These are phyloP conservation scores for Tetrapedia diversipes DNA, from an alignment of 2,888 invertebrate species.

Conservation along the genomic window DNA sequence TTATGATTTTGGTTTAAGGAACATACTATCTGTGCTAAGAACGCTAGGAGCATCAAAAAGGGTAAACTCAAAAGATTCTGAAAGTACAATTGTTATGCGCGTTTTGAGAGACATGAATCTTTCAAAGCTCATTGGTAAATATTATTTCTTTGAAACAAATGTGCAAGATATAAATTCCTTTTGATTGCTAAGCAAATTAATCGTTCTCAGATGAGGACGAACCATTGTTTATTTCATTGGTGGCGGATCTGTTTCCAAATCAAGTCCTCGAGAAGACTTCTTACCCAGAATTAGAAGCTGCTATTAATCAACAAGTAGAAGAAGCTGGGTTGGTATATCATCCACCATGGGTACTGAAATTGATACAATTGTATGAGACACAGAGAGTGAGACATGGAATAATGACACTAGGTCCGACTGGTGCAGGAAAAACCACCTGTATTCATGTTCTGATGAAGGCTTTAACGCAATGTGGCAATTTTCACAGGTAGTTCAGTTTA, in stretches of 20 bases:
- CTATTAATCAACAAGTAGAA: constrained; percentile 93
- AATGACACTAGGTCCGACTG: constrained; percentile 97
- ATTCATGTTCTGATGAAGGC: constrained; percentile 95
- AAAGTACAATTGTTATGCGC: constrained; percentile 98
- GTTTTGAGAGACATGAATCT: constrained; percentile 99
- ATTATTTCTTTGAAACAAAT: not conserved
- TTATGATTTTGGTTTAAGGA: constrained; percentile 97
- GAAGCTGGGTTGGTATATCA: constrained; percentile 93
- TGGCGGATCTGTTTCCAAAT: constrained; percentile 97
- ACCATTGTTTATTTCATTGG: constrained; percentile 97
- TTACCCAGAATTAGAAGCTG: constrained; percentile 94
- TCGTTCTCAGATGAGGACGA: constrained; percentile 93
- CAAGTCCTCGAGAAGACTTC: constrained; percentile 95
- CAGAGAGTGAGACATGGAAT: constrained; percentile 97
- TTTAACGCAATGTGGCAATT: constrained; percentile 92
- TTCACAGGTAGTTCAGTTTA: constrained; percentile 87
- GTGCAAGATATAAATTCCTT: not conserved
- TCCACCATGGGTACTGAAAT: constrained; percentile 97
- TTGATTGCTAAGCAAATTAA: not conserved
- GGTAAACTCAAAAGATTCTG: constrained; percentile 94
- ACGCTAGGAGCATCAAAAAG: constrained; percentile 96
- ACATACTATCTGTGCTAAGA: constrained; percentile 96
- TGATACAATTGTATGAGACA: constrained; percentile 98
- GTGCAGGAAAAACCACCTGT: constrained; percentile 97
- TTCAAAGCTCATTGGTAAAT: constrained; percentile 92